Evolutionary conservation across 53 echinoderm and acorn worm species (phyloP).

Genomic region (Zoroaster sp.): DNA sequence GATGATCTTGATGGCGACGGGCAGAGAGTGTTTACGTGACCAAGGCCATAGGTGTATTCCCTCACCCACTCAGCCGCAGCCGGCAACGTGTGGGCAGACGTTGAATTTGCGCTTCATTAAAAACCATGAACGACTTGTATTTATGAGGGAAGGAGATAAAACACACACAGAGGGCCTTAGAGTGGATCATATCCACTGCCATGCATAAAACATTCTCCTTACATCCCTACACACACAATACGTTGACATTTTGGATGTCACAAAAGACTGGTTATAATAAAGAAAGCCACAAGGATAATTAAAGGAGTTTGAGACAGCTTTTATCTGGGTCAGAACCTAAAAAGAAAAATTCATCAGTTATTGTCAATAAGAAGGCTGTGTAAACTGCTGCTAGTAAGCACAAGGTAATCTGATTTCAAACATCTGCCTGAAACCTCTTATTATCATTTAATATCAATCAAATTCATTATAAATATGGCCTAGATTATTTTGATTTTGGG

Average conservation of each 20-base stretch:
- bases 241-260: conserved; percentile 17
- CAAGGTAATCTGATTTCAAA: too few relatives aligned
- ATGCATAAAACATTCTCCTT: neutral
- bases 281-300: neutral
- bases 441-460: too few relatives aligned
- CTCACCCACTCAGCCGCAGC: conserved; percentile 1
- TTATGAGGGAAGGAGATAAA: conserved; percentile 3
- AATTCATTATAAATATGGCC: too few relatives aligned
- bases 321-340: neutral
- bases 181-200: neutral
- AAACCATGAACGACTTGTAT: conserved; percentile 15
- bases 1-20: neutral
- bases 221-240: neutral
- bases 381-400: too few relatives aligned
- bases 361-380: neutral
- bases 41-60: neutral
- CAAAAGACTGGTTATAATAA: neutral
- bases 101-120: conserved; percentile 30
- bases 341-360: neutral
- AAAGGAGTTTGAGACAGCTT: neutral
- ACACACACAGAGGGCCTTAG: neutral
- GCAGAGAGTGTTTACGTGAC: neutral
- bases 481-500: too few relatives aligned
- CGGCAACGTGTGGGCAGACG: conserved; percentile 5
- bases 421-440: too few relatives aligned